Conservation (phyloP, 2,113 vertebrate genomes). For the Forbesichthys papilliferus region DNA sequence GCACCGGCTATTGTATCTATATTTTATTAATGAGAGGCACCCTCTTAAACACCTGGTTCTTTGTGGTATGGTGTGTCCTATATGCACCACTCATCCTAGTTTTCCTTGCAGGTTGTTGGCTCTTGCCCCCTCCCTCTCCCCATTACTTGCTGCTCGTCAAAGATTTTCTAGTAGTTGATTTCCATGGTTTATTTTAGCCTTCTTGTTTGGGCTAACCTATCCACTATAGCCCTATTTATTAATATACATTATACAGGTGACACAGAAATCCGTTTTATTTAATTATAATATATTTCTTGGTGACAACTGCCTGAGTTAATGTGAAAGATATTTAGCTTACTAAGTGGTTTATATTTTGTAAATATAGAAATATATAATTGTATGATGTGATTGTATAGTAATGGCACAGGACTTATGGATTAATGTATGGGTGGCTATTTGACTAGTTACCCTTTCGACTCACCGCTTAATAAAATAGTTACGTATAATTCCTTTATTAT, state of each 20-base stretch:
- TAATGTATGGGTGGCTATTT: neutral
- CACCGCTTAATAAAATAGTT: too few species aligned
- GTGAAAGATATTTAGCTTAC: neutral
- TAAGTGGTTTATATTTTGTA: neutral
- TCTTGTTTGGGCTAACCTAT: neutral
- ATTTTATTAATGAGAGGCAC: slow-evolving; percentile 9
- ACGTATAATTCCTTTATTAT: too few species aligned
- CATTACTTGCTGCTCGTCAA: slow-evolving; percentile 33
- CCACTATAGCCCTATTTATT: too few species aligned
- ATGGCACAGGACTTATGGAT: neutral
- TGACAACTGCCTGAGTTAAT: neutral
- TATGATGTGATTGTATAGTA: neutral
- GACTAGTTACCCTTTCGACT: too few species aligned
- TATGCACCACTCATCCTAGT: slow-evolving; percentile 34
- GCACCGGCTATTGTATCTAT: slow-evolving; percentile 8
- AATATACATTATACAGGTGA: neutral
- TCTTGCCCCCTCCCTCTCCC: slow-evolving; percentile 36
- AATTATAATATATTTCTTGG: neutral
- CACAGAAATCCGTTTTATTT: neutral
- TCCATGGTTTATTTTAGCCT: slow-evolving; percentile 1
- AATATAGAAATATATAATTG: neutral
- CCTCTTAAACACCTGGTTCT: slow-evolving; percentile 25
- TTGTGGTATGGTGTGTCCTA: slow-evolving; percentile 6
- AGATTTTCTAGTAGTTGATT: slow-evolving; percentile 35
- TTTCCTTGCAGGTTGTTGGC: slow-evolving; percentile 40